Evolutionary conservation across 2,113 vertebrate genomes (phyloP).

Genomic region (Dicaeum eximium): DNA sequence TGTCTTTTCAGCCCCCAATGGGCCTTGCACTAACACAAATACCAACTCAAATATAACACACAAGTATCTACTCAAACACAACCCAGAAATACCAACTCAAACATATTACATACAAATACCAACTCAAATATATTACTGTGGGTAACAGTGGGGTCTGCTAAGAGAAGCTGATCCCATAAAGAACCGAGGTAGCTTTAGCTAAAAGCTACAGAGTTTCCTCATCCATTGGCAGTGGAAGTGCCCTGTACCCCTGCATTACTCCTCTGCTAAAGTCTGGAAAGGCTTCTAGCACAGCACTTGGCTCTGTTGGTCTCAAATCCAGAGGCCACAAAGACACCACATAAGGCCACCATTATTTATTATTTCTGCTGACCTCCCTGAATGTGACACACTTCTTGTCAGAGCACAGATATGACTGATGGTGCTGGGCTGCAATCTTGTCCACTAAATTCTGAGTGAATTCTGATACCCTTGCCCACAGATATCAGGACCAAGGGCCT

Average conservation of each 20-base stretch:
- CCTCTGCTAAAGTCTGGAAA: background rate
- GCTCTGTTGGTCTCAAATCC: background rate
- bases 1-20: background rate
- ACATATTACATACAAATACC: background rate
- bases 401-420: background rate
- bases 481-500: background rate
- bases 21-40: background rate
- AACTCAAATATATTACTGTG: background rate
- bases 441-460: background rate
- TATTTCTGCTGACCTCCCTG: background rate
- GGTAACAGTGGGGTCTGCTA: background rate
- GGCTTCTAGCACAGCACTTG: background rate
- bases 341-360: background rate
- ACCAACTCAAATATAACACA: background rate
- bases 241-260: background rate
- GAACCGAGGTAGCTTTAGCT: background rate
- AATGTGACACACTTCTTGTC: background rate
- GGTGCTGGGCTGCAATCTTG: background rate
- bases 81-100: background rate
- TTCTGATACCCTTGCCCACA: background rate
- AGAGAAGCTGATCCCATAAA: background rate
- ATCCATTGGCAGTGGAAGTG: background rate
- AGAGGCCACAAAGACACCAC: background rate
- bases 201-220: background rate
- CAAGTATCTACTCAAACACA: background rate